phyloP scores from a whole-genome alignment of 2,797 vertebrate genomes.

The Typhlichthys subterraneus region DNA sequence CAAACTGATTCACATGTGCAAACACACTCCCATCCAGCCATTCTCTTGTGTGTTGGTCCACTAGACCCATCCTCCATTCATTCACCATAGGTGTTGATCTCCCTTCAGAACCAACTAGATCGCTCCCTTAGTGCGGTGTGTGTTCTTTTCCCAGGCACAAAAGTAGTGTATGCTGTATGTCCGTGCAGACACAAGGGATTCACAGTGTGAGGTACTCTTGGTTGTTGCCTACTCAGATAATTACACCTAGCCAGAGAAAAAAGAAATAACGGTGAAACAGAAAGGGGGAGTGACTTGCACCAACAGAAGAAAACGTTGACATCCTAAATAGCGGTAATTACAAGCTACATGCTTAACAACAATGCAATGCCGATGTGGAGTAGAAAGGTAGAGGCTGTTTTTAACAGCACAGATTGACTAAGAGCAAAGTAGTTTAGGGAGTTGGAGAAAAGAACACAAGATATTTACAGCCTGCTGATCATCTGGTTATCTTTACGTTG shows the following conservation, averaged over 20 bases:
- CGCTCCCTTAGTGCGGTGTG: constrained; percentile 7
- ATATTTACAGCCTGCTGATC: no score
- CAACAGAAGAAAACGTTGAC: neutral
- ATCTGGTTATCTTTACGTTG: no score
- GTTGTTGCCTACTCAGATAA: constrained; percentile 25
- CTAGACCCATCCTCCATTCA: constrained; percentile 69
- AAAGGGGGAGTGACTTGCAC: neutral
- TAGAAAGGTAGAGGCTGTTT: no score
- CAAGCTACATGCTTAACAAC: constrained; percentile 1
- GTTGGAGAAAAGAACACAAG: neutral
- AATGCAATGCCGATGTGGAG: neutral
- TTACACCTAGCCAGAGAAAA: neutral
- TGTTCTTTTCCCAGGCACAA: constrained; percentile 5
- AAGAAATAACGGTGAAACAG: neutral
- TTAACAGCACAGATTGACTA: neutral
- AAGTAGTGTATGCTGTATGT: constrained; percentile 9
- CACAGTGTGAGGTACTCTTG: constrained; percentile 19
- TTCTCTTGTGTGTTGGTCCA: constrained; percentile 55
- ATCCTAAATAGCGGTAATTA: neutral
- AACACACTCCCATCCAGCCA: constrained; percentile 27
- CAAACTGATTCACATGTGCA: constrained; percentile 23
- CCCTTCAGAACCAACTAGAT: constrained; percentile 58
- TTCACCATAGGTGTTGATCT: constrained; percentile 73
- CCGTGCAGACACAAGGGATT: neutral
- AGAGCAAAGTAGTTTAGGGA: neutral